phyloP scores from a whole-genome alignment of 92 coral and sea anemone genomes.

The Paragorgia papillata region DNA sequence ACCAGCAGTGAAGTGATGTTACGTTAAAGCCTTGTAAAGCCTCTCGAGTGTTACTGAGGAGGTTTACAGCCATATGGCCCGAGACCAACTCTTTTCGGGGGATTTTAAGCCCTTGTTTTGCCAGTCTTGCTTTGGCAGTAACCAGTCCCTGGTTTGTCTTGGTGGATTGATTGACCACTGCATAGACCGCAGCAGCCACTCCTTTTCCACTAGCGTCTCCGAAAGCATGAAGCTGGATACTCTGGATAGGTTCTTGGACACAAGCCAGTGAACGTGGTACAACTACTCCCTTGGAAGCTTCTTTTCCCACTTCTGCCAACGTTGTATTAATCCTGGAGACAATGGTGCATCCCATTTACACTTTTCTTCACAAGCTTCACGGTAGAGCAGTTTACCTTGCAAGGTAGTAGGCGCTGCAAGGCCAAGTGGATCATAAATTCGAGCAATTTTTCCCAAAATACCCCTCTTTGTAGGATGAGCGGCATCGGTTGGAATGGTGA shows the following conservation, averaged over 20 bases:
- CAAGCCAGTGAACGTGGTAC: constrained; percentile 20
- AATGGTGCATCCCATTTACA: constrained; percentile 56
- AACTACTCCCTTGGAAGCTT: constrained; percentile 16
- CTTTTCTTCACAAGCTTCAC: constrained; percentile 48
- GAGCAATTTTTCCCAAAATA: constrained; percentile 28
- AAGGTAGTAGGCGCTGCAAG: constrained; percentile 33
- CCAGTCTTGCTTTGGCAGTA: constrained; percentile 28
- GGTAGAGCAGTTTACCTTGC: constrained; percentile 40
- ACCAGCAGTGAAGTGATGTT: neutral
- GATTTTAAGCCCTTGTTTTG: neutral
- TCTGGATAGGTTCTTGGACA: constrained; percentile 22
- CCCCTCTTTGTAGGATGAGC: constrained; percentile 27
- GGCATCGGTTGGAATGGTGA: constrained; percentile 32
- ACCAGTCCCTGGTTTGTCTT: constrained; percentile 48
- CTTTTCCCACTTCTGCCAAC: constrained; percentile 46
- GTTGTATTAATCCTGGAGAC: constrained; percentile 21
- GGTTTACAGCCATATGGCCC: constrained; percentile 38
- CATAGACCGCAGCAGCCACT: constrained; percentile 57
- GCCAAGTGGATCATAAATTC: constrained; percentile 47
- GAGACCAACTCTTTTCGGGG: neutral
- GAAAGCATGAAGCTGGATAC: constrained; percentile 40
- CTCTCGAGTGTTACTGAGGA: constrained; percentile 8
- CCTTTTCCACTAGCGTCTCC: constrained; percentile 63
- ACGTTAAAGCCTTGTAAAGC: constrained; percentile 4
- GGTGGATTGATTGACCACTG: constrained; percentile 50